Base-by-base conservation (phyloP, 2,113 vertebrate genomes). In the Ceyx margarethae region DNA sequence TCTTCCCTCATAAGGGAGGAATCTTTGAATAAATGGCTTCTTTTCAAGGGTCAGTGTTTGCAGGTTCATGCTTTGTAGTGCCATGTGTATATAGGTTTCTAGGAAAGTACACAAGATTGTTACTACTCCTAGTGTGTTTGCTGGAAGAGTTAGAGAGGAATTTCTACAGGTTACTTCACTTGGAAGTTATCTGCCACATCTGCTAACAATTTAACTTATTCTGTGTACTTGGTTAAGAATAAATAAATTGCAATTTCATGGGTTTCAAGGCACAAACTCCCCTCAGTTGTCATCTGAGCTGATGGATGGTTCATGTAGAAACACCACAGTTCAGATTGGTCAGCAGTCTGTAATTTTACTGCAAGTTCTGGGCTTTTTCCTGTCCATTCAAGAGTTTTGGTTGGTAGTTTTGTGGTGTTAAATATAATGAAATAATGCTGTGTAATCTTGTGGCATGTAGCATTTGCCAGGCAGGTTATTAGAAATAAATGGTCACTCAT, bases 21-120 rank as follows among this genome's bases (percentile, higher is more conserved):
- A 53, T 82, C 20, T 18, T 33, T 37, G 25, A 58, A 31, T n/a
- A 29, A 35, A 48, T 15, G 14, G 50, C 56, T 77, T 85, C 11
- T 8, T 64, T 84, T 64, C 2, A 7, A 87, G 35, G 35, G 29
- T 60, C 40, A 40, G 2, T 67, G 40, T 76, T 82, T 85, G 62
- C 31, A 78, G 50, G 35, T 51, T 43, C 25, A 43, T 68, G 11
- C 67, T 86, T 18, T 21, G 37, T 48, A 23, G 48, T 25, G 25
- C 15, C 6, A 4, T 1, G 1, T 76, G 25, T 23, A 11, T 20
- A 37, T 42, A 58, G 25, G 26, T 33, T 80, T 62, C 45, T 6
- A 60, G n/a, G 21, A 7, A 61, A 31, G n/a, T 25, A 15, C 35
- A 22, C 40, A 64, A 19, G 2, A 0, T 0, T 25, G 35, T 71